Evolutionary conservation across 2,888 invertebrate species (phyloP).

Genomic region (Colostygia pectinataria): DNA sequence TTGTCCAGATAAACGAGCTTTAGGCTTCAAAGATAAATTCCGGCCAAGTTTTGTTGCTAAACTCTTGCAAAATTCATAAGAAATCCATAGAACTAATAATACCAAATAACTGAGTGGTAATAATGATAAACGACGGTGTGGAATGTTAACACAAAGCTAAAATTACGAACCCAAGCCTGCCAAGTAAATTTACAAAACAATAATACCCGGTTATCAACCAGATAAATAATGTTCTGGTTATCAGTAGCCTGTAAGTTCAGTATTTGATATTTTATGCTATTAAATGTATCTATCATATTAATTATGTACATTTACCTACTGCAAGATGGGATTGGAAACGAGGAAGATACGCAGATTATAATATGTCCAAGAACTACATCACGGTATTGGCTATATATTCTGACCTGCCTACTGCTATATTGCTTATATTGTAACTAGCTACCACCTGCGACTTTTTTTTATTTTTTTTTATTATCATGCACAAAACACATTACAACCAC

Average conservation of each 20-base stretch:
- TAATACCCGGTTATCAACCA: slow-evolving; percentile 11
- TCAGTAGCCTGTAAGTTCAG: slow-evolving; percentile 26
- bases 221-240: slow-evolving; percentile 24
- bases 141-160: slow-evolving; percentile 18
- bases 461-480: too few species aligned
- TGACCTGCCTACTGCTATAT: too few species aligned
- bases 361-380: too few species aligned
- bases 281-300: slow-evolving; percentile 1
- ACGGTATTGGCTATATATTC: too few species aligned
- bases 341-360: too few species aligned
- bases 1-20: too few species aligned
- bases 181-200: slow-evolving; percentile 23
- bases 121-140: slow-evolving; percentile 10
- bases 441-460: too few species aligned
- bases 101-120: neutral
- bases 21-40: too few species aligned
- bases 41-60: neutral
- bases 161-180: slow-evolving; percentile 15
- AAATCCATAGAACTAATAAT: too few species aligned
- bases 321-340: slow-evolving; percentile 3
- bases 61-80: too few species aligned
- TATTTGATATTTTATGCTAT: slow-evolving; percentile 32
- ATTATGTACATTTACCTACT: neutral
- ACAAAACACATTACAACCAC: too few species aligned
- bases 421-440: too few species aligned